Evolutionary conservation across 2,113 vertebrate species (phyloP).

Genomic region (Marmota flaviventris): DNA sequence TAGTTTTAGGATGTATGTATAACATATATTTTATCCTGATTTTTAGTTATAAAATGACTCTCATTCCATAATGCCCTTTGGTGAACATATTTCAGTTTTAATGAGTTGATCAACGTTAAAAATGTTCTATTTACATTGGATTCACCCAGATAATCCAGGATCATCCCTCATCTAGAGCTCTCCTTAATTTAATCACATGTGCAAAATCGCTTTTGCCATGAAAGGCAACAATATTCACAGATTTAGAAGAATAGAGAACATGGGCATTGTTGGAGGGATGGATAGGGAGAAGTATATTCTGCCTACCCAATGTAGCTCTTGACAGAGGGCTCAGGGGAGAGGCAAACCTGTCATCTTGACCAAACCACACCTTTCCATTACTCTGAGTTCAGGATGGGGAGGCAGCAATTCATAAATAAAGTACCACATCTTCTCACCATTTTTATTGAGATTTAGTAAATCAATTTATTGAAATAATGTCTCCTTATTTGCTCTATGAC

Average conservation of each 20-base stretch:
- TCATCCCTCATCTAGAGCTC: background rate
- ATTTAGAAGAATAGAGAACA: background rate
- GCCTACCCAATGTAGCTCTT: background rate
- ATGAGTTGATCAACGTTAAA: conserved; percentile 11
- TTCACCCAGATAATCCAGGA: background rate
- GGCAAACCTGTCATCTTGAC: background rate
- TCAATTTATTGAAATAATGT: background rate
- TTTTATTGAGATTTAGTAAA: background rate
- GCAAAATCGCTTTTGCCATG: background rate
- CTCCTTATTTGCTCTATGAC: background rate
- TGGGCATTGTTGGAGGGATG: background rate
- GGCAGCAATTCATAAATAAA: background rate
- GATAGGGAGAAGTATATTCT: background rate
- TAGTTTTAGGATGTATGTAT: background rate
- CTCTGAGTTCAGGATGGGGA: background rate
- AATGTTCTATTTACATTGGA: background rate
- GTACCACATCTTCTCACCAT: background rate
- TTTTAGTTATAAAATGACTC: background rate
- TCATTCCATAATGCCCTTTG: background rate
- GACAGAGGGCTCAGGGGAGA: background rate
- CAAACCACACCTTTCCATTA: too few species aligned
- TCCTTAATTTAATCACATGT: background rate
- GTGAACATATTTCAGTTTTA: conserved; percentile 24
- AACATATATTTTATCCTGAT: background rate
- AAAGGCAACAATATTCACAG: background rate